A percentile compares a stretch with the other conserved stretches of the same genome.
phyloP scores from a whole-genome alignment of 2,888 invertebrate species.

The Cylindroiulus punctatus region DNA sequence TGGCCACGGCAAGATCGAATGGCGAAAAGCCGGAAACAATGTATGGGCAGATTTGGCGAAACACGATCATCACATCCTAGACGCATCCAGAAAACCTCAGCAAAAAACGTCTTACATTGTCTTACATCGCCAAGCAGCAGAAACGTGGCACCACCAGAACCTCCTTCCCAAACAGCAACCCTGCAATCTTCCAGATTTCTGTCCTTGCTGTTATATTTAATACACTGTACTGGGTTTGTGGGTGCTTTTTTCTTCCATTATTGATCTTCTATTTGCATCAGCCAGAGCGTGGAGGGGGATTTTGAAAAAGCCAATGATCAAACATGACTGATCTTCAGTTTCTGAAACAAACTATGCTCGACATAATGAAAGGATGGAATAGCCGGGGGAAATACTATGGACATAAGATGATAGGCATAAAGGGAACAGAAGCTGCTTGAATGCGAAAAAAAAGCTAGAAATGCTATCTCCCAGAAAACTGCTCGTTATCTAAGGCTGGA shows the following conservation, averaged over 20 bases:
- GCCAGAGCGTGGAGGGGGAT: neutral
- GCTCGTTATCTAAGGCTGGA: neutral
- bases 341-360: neutral
- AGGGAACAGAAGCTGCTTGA: neutral
- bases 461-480: neutral
- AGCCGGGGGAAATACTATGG: neutral
- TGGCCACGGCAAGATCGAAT: neutral
- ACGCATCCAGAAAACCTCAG: neutral
- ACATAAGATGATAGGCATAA: neutral
- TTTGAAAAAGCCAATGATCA: neutral
- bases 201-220: neutral
- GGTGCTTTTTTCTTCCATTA: neutral
- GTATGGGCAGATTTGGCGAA: neutral
- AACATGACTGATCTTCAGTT: constrained; percentile 1
- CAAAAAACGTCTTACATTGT: neutral
- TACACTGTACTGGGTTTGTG: neutral
- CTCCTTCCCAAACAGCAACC: too few species aligned
- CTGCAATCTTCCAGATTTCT: neutral
- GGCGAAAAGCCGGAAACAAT: neutral
- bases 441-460: neutral
- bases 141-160: neutral
- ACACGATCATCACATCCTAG: neutral
- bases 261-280: constrained; percentile 3
- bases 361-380: neutral
- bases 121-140: too few species aligned